Evolutionary conservation across 2,113 vertebrate genomes (phyloP).

Genomic region (Sterrhoptilus dennistouni): DNA sequence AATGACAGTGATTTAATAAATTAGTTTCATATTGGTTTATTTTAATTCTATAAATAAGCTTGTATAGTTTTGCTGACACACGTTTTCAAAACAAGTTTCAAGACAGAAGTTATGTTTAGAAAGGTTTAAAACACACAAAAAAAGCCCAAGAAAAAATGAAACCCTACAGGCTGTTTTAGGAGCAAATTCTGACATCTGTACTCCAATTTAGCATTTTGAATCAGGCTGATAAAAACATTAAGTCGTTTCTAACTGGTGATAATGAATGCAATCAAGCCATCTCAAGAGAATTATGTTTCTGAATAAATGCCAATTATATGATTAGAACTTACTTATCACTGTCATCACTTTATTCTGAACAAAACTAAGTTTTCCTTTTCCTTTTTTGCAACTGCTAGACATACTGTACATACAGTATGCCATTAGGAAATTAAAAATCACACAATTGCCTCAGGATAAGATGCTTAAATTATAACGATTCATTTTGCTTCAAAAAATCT

Average conservation of each 20-base stretch:
- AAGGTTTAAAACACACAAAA: neutral
- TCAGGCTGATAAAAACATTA: neutral
- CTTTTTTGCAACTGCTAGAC: neutral
- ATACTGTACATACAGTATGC: neutral
- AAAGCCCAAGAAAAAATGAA: neutral
- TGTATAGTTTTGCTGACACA: neutral
- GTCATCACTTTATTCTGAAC: neutral
- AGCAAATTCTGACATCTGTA: neutral
- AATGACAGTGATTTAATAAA: neutral
- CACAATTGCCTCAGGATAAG: neutral
- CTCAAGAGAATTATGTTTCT: neutral
- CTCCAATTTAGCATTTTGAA: neutral
- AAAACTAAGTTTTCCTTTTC: neutral
- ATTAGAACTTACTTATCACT: neutral
- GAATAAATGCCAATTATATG: constrained; percentile 34
- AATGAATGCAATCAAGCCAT: constrained; percentile 6
- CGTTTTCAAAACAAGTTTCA: neutral
- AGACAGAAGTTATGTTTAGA: neutral
- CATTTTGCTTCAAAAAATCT: neutral
- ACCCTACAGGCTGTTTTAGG: neutral
- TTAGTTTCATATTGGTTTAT: neutral
- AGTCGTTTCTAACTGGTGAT: neutral
- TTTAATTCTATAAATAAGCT: neutral
- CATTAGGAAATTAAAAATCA: neutral
- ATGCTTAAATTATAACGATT: neutral